Conservation (phyloP, 1,140 invertebrate genomes). For the Bemisia tabaci region DNA sequence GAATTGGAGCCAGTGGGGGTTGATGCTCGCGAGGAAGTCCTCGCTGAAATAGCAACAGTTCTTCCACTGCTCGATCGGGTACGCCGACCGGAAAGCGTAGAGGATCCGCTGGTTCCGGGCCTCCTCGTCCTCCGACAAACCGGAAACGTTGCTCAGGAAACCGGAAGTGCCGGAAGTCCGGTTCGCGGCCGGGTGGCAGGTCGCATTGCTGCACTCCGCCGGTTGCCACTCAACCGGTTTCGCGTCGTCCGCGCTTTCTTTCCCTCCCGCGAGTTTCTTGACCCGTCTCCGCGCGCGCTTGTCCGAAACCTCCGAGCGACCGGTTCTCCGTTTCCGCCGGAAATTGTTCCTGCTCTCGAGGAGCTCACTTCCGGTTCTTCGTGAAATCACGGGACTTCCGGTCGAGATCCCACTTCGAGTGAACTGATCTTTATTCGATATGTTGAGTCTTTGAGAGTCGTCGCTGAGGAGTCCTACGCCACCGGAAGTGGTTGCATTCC, state of each 20-base stretch:
- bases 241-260: not conserved
- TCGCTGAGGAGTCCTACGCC: not conserved
- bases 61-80: not conserved
- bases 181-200: not conserved
- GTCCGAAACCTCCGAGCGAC: not conserved
- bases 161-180: not conserved
- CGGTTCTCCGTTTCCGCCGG: not conserved
- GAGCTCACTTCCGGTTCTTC: too few relatives aligned
- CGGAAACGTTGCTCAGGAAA: not conserved
- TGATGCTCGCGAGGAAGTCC: not conserved
- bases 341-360: too few relatives aligned
- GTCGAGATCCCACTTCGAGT: not conserved
- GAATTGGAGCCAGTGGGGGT: not conserved
- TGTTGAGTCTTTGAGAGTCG: not conserved
- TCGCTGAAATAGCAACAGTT: not conserved
- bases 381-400: too few relatives aligned
- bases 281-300: not conserved
- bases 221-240: not conserved
- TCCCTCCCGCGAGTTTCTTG: not conserved
- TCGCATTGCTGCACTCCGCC: too few relatives aligned
- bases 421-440: not conserved
- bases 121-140: not conserved
- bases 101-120: not conserved
- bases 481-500: too few relatives aligned
- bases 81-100: not conserved